Conservation (phyloP, 2,888 invertebrate genomes). For the Nomada fucata region DNA sequence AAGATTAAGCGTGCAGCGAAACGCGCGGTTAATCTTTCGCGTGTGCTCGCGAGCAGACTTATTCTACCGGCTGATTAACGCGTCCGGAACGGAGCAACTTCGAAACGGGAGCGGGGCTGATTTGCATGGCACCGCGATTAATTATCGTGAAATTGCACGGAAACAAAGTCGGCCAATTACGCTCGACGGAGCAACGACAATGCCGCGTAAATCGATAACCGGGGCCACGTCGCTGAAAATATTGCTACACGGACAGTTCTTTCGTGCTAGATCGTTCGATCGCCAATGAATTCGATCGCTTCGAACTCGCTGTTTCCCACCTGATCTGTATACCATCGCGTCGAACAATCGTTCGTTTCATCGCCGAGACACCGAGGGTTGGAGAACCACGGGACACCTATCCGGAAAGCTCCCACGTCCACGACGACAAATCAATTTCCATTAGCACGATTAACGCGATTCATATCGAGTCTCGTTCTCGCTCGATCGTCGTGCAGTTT, state of each 20-base stretch:
- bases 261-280: background rate
- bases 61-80: slow-evolving; percentile 44
- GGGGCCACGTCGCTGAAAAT: background rate
- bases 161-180: slow-evolving; percentile 53
- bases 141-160: slow-evolving; percentile 42
- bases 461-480: slow-evolving; percentile 54
- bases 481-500: slow-evolving; percentile 57
- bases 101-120: slow-evolving; percentile 14
- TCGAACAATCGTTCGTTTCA: slow-evolving; percentile 11
- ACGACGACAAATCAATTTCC: slow-evolving; percentile 67
- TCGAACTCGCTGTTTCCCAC: background rate
- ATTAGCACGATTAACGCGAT: slow-evolving; percentile 72
- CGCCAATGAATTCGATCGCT: slow-evolving; percentile 16
- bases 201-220: slow-evolving; percentile 40
- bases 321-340: background rate
- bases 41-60: slow-evolving; percentile 18
- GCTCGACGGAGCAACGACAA: slow-evolving; percentile 36
- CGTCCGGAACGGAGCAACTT: slow-evolving; percentile 31
- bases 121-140: slow-evolving; percentile 44
- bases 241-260: background rate
- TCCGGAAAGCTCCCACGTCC: slow-evolving; percentile 24
- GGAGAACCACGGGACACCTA: slow-evolving; percentile 15
- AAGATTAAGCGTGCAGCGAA: slow-evolving; percentile 38
- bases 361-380: background rate
- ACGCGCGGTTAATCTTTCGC: slow-evolving; percentile 41